Conservation (phyloP, 2,888 invertebrate genomes). For the Sinotaia quadrata region DNA sequence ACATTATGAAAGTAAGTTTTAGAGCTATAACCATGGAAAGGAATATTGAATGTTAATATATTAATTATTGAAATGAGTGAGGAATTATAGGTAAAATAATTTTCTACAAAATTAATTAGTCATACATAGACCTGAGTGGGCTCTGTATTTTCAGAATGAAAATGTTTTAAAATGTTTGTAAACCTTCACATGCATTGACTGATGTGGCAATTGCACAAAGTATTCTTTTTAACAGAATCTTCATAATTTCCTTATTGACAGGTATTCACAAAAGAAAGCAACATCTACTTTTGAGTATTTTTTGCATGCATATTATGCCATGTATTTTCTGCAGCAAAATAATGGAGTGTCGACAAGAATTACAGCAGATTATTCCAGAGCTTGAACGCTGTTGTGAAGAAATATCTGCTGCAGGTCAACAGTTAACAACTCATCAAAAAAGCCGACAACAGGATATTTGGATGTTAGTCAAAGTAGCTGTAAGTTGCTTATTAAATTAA, state of each 20-base stretch:
- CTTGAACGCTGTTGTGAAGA: slow-evolving; percentile 49
- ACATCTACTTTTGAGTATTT: not conserved
- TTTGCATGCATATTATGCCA: no score
- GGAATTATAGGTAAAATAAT: no score
- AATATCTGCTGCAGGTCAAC: slow-evolving; percentile 44
- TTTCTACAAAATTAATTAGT: no score
- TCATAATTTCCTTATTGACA: not conserved
- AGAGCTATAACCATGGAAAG: no score
- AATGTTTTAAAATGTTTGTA: no score
- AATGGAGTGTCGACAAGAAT: slow-evolving; percentile 48
- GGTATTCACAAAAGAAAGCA: not conserved
- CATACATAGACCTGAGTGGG: no score
- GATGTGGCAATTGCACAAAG: no score
- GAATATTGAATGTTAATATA: no score
- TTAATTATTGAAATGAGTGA: no score
- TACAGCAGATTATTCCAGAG: slow-evolving; percentile 48
- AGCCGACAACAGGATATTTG: slow-evolving; percentile 63
- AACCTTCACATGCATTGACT: no score
- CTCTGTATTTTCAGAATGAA: no score
- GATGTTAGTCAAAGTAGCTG: slow-evolving; percentile 57
- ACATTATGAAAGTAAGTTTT: no score
- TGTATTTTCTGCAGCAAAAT: slow-evolving; percentile 52
- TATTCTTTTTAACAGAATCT: not conserved
- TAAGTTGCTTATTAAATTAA: slow-evolving; percentile 40
- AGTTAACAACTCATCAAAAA: slow-evolving; percentile 54